phyloP scores from a whole-genome alignment of 2,113 vertebrate species.

The Rhegmatorhina hoffmannsi region DNA sequence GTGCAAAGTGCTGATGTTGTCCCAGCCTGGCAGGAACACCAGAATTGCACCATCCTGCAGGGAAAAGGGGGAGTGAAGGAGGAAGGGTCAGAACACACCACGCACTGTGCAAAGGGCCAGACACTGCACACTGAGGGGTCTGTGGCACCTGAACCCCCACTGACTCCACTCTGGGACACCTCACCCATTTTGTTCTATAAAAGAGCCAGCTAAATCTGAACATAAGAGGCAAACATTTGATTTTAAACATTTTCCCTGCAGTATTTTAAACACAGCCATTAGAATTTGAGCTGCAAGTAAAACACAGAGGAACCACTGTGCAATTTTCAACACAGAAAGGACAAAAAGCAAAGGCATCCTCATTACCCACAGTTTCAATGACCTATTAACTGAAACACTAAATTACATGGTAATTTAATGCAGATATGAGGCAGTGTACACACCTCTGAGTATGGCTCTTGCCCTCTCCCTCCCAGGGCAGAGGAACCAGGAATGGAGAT shows the following conservation, averaged over 20 bases:
- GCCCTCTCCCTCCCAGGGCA: background rate
- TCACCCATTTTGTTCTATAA: rapidly evolving
- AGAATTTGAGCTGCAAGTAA: background rate
- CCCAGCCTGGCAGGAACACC: slow-evolving; percentile 97
- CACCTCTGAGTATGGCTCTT: background rate
- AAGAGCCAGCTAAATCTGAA: background rate
- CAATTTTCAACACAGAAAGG: background rate
- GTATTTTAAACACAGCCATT: background rate
- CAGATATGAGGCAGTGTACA: background rate
- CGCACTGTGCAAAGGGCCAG: background rate
- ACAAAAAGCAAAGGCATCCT: background rate
- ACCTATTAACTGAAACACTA: background rate
- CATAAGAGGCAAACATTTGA: rapidly evolving
- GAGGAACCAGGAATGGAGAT: background rate
- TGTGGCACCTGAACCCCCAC: background rate
- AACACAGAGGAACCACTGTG: background rate
- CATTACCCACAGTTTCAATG: background rate
- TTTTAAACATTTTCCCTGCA: background rate
- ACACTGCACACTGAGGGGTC: background rate
- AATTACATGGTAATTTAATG: background rate
- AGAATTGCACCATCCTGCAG: slow-evolving; percentile 93
- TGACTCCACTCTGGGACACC: background rate
- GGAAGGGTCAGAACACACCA: background rate
- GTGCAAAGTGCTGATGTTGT: slow-evolving; percentile 93
- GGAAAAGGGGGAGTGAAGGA: background rate